Percentiles rank a stretch among this genome's conserved stretches.
phyloP scores from a whole-genome alignment of 2,888 invertebrate genomes.

The Hyposoter didymator region DNA sequence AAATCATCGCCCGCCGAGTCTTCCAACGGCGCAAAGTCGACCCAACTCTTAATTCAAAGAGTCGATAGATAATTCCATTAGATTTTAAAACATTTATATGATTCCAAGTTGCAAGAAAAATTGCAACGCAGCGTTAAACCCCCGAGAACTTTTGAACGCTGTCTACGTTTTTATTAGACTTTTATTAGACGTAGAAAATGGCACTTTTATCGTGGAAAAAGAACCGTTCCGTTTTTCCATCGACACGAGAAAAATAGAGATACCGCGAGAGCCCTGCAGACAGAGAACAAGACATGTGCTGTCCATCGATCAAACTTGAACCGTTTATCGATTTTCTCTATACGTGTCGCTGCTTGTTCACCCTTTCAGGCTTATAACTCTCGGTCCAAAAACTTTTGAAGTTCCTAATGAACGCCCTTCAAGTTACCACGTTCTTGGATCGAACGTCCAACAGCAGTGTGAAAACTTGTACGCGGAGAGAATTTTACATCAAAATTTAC shows the following conservation, averaged over 20 bases:
- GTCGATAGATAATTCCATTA: not conserved
- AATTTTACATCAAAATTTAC: too few species aligned
- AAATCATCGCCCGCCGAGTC: slow-evolving; percentile 21
- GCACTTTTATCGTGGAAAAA: not conserved
- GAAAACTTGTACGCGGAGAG: not conserved
- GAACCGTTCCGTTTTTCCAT: not conserved
- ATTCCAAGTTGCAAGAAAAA: not conserved
- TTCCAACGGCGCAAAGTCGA: not conserved
- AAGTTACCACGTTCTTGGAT: not conserved
- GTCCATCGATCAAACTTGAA: slow-evolving; percentile 54
- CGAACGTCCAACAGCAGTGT: not conserved
- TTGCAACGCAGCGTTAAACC: not conserved
- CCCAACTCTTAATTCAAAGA: not conserved
- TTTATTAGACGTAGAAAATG: not conserved
- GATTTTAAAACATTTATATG: not conserved
- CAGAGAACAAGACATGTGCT: slow-evolving; percentile 32
- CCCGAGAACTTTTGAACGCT: not conserved
- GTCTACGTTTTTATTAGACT: not conserved
- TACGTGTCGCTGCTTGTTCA: slow-evolving; percentile 13
- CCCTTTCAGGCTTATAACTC: slow-evolving; percentile 10
- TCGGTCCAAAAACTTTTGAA: not conserved
- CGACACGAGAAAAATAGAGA: not conserved
- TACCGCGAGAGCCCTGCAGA: not conserved
- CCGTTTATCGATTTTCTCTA: slow-evolving; percentile 10
- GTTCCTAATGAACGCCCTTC: not conserved